Conservation (phyloP, 2,113 vertebrate species). For the Lepidothrix coronata region DNA sequence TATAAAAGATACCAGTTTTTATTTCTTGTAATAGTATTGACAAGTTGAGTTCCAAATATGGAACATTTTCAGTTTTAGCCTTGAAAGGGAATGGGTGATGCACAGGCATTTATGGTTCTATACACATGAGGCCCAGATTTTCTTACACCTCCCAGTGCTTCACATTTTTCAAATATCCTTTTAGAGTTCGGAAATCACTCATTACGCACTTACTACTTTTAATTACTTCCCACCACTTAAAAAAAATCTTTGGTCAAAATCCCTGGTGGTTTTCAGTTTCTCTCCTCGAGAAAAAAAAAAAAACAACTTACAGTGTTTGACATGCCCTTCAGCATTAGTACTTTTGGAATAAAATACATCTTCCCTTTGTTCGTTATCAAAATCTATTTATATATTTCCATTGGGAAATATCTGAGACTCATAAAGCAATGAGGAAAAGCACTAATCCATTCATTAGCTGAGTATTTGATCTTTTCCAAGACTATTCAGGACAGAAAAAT, state of each 20-base stretch:
- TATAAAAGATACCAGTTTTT: neutral
- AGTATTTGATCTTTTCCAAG: constrained; percentile 49
- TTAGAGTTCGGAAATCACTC: neutral
- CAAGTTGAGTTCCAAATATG: neutral
- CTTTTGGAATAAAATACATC: constrained; percentile 28
- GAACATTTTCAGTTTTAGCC: neutral
- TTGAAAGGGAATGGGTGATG: neutral
- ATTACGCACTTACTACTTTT: neutral
- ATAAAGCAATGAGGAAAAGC: constrained; percentile 6
- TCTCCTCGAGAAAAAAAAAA: neutral
- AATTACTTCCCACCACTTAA: constrained; percentile 1
- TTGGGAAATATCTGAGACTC: constrained; percentile 41
- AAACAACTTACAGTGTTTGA: neutral
- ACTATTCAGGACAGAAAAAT: neutral
- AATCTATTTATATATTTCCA: constrained; percentile 50
- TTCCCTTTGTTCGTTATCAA: constrained; percentile 34
- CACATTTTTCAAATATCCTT: neutral
- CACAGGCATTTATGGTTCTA: neutral
- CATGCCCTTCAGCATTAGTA: constrained; percentile 29
- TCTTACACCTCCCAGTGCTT: neutral
- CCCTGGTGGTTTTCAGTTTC: neutral
- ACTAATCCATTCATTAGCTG: constrained; percentile 44
- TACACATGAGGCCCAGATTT: neutral
- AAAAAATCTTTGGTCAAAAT: constrained; percentile 15
- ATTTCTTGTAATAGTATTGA: neutral